These are phyloP conservation scores for Hypolimnas misippus DNA, from an alignment of 2,888 invertebrate species.

Conservation along the genomic window DNA sequence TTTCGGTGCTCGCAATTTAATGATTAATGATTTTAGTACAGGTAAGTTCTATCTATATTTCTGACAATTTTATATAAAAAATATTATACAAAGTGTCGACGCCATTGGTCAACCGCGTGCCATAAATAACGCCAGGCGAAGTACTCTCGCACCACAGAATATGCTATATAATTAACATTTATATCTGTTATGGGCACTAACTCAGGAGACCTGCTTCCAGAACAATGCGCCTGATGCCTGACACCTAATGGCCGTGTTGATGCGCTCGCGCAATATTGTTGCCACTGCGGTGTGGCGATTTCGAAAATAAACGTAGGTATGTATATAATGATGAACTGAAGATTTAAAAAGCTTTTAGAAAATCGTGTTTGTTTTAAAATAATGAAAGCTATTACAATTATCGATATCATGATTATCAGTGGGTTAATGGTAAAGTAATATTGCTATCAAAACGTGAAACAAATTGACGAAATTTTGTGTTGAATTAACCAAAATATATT, in stretches of 20 bases:
- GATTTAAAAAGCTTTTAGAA: background rate
- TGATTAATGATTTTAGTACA: no score
- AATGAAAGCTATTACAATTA: no score
- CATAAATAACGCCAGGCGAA: conserved; percentile 69
- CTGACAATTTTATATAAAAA: conserved; percentile 8
- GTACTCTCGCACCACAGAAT: conserved; percentile 63
- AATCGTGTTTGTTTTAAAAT: background rate
- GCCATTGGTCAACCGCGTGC: conserved; percentile 52
- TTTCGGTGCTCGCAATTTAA: no score
- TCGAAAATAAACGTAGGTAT: conserved; percentile 11
- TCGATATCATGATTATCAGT: no score
- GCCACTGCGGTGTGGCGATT: conserved; percentile 37
- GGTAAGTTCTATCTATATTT: background rate
- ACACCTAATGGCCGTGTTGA: conserved; percentile 70
- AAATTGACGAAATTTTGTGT: no score
- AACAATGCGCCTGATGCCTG: conserved; percentile 71
- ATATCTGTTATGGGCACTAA: conserved; percentile 72
- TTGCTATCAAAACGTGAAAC: no score
- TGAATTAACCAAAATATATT: no score
- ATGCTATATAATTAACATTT: conserved; percentile 78
- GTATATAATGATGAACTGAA: background rate
- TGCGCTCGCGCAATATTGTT: conserved; percentile 63
- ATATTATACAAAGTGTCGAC: conserved; percentile 9
- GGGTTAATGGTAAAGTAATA: no score
- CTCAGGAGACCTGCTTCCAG: conserved; percentile 62